These are phyloP conservation scores for Holothuria glaberrima DNA, from an alignment of 35 echinoderm and acorn worm genomes.

Conservation along the genomic window DNA sequence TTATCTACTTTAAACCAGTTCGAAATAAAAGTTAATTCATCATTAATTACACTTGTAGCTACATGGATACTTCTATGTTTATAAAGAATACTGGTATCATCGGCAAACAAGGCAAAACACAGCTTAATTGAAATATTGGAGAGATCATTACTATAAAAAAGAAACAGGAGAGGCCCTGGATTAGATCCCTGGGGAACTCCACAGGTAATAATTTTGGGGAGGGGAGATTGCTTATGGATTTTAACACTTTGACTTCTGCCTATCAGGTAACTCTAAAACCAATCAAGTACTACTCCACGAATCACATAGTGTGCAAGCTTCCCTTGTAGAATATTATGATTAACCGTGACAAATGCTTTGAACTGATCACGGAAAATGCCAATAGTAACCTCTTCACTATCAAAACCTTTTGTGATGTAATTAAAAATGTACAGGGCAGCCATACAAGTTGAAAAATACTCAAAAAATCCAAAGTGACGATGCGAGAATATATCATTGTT, in stretches of 20 bases:
- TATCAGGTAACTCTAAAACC: not conserved
- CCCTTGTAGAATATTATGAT: not conserved
- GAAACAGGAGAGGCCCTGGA: not conserved
- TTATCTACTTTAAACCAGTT: not conserved
- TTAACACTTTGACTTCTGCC: not conserved
- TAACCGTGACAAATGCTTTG: not conserved
- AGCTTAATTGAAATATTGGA: not conserved
- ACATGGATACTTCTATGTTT: too few species aligned
- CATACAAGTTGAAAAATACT: not conserved
- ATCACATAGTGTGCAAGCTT: not conserved
- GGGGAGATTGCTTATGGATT: not conserved
- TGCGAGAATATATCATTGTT: too few species aligned
- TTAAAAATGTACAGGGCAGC: not conserved
- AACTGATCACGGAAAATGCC: not conserved
- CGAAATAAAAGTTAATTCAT: not conserved
- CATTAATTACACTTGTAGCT: not conserved
- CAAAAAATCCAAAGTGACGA: not conserved
- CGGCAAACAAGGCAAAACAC: not conserved
- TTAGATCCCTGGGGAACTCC: not conserved
- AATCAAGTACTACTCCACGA: not conserved
- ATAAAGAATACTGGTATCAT: not conserved
- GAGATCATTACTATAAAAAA: not conserved
- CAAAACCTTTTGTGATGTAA: not conserved
- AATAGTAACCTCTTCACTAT: not conserved
- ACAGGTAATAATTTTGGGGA: not conserved